These are phyloP conservation scores for Cheilosia grossa DNA, from an alignment of 2,888 invertebrate genomes.

Conservation along the genomic window DNA sequence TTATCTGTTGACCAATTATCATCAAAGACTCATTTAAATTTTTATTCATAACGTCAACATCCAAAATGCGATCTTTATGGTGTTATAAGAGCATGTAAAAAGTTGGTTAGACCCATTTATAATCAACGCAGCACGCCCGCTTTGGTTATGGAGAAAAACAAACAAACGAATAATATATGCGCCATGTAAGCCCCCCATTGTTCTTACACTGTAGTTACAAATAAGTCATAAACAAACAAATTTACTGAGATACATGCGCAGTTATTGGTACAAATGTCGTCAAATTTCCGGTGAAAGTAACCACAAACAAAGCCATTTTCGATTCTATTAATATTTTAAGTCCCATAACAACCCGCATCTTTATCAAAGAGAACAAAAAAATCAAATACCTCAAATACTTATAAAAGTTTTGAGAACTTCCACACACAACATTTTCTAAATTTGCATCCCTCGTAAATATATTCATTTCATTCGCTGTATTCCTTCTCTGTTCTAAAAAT, in stretches of 20 bases:
- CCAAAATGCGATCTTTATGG: too few species aligned
- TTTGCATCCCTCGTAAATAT: neutral
- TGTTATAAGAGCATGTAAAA: too few species aligned
- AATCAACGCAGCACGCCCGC: neutral
- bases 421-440: neutral
- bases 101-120: neutral
- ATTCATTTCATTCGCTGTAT: constrained; percentile 5
- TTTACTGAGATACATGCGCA: constrained; percentile 12
- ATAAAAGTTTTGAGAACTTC: neutral
- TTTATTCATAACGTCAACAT: too few species aligned
- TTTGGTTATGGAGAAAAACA: neutral
- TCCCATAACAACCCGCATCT: constrained; percentile 1
- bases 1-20: too few species aligned
- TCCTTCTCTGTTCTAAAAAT: constrained; percentile 1
- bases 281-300: constrained; percentile 5
- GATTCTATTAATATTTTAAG: neutral
- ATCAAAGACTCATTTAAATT: too few species aligned
- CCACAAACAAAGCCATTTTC: neutral
- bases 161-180: neutral
- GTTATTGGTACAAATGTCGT: neutral
- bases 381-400: neutral
- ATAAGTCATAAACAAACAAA: constrained; percentile 37
- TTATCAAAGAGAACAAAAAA: neutral
- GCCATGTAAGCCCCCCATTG: neutral
- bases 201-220: constrained; percentile 16